Conservation (phyloP, 2,888 invertebrate species). For the Celastrina argiolus region DNA sequence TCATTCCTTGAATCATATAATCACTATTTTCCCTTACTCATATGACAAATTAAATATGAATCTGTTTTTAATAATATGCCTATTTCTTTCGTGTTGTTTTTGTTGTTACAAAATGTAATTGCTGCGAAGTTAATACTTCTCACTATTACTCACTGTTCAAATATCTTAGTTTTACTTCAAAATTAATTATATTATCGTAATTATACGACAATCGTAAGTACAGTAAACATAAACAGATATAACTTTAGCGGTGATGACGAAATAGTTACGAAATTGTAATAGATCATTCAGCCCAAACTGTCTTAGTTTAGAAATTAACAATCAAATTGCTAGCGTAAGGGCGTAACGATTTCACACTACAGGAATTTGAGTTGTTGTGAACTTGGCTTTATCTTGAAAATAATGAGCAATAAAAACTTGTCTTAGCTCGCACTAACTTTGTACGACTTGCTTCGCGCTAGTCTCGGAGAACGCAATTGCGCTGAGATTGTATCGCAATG, state of each 20-base stretch:
- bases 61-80: too few relatives aligned
- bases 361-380: slow-evolving; percentile 14
- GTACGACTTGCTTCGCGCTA: slow-evolving; percentile 20
- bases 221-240: too few relatives aligned
- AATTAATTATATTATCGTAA: too few relatives aligned
- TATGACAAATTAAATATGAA: too few relatives aligned
- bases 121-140: too few relatives aligned
- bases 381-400: slow-evolving; percentile 15
- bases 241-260: neutral
- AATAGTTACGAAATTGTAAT: neutral
- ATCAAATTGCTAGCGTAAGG: neutral
- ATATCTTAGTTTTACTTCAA: too few relatives aligned
- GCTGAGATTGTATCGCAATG: slow-evolving; percentile 15
- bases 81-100: too few relatives aligned
- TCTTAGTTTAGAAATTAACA: slow-evolving; percentile 9
- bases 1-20: too few relatives aligned
- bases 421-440: slow-evolving; percentile 17
- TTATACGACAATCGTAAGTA: too few relatives aligned
- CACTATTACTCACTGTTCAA: too few relatives aligned
- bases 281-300: neutral
- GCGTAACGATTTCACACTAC: slow-evolving; percentile 5
- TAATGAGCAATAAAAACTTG: slow-evolving; percentile 19
- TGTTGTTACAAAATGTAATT: too few relatives aligned
- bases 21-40: too few relatives aligned
- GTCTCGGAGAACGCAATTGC: slow-evolving; percentile 4